Conservation (phyloP, 2,797 vertebrate genomes). For the Pangasius sanitwongsei region DNA sequence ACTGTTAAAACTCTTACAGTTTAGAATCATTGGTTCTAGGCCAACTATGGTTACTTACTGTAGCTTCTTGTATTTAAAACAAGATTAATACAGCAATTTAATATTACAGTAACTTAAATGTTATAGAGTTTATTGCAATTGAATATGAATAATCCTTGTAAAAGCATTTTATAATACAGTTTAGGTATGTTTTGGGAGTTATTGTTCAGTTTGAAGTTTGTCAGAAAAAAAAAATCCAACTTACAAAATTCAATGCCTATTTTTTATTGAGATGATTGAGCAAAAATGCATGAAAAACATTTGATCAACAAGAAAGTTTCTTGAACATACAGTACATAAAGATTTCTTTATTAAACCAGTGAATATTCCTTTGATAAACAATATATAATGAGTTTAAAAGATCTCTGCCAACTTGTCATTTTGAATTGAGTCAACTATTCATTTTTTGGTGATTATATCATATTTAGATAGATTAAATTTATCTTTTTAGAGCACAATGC, state of each 20-base stretch:
- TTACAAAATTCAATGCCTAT: neutral
- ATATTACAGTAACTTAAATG: neutral
- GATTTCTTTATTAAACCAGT: neutral
- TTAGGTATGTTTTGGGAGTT: neutral
- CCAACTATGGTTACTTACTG: neutral
- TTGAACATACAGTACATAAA: neutral
- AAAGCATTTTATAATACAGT: neutral
- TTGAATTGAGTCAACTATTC: neutral
- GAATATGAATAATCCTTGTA: neutral
- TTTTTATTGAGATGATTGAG: neutral
- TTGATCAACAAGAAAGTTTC: neutral
- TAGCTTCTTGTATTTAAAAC: neutral
- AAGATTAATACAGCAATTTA: neutral
- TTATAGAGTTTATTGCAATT: neutral
- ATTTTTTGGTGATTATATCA: neutral
- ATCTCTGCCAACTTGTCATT: neutral
- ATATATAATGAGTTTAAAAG: neutral
- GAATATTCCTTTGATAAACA: neutral
- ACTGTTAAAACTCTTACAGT: neutral
- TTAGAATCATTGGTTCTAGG: neutral
- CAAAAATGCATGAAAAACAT: neutral
- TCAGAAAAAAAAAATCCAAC: neutral
- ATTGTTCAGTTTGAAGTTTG: neutral
- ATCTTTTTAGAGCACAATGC: neutral
- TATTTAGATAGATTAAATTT: neutral